Evolutionary conservation across 2,113 vertebrate genomes (phyloP).

Genomic region (Phocoena sinus): DNA sequence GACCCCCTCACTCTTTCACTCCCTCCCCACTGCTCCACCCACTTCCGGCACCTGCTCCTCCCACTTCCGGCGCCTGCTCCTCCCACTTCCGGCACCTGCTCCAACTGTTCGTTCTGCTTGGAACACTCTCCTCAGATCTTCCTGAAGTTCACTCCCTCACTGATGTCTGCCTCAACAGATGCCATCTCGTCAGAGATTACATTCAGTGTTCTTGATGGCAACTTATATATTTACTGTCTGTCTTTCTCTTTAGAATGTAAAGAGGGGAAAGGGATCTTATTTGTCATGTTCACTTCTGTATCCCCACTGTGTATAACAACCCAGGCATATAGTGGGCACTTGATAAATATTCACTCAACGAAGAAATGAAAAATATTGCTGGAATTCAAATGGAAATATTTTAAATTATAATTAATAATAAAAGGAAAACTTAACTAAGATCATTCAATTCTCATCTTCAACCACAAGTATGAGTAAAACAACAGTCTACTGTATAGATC

Average conservation of each 20-base stretch:
- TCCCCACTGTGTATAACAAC: background rate
- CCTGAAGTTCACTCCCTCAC: background rate
- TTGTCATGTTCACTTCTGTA: background rate
- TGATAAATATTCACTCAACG: background rate
- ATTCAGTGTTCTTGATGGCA: background rate
- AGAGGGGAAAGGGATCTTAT: background rate
- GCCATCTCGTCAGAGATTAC: background rate
- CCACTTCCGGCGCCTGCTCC: background rate
- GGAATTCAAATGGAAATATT: background rate
- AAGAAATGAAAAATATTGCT: background rate
- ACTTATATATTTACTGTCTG: background rate
- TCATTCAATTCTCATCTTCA: background rate
- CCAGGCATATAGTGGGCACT: background rate
- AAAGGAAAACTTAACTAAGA: background rate
- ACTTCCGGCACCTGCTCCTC: background rate
- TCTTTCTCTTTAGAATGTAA: background rate
- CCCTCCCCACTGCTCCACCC: background rate
- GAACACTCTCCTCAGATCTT: background rate
- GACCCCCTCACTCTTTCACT: background rate
- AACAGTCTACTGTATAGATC: background rate
- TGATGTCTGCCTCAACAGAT: background rate
- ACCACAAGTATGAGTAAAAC: background rate
- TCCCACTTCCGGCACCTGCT: background rate
- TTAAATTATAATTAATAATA: background rate
- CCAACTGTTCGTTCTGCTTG: background rate